Evolutionary conservation across 2,888 invertebrate genomes (phyloP).

Genomic region (Yponomeuta sedellus): DNA sequence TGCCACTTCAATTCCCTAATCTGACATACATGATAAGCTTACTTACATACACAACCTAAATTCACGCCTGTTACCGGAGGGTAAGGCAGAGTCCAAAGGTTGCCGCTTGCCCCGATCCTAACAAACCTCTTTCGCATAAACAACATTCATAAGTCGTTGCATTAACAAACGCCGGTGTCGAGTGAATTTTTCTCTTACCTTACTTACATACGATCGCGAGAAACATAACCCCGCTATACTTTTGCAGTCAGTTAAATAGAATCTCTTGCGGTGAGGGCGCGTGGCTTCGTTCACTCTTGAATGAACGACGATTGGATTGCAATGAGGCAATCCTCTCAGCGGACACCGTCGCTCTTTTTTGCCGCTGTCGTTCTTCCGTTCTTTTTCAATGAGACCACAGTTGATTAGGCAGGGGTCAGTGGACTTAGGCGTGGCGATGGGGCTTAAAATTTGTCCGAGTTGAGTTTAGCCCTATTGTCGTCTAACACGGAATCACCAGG

Average conservation of each 20-base stretch:
- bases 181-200: too few species aligned
- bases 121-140: too few species aligned
- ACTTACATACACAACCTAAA: too few species aligned
- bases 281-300: not conserved
- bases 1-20: too few species aligned
- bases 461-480: not conserved
- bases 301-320: not conserved
- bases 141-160: too few species aligned
- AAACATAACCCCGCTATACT: slow-evolving; percentile 1
- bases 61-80: too few species aligned
- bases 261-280: not conserved
- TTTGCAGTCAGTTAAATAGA: not conserved
- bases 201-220: too few species aligned
- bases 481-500: too few species aligned
- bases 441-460: not conserved
- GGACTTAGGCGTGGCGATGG: not conserved
- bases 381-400: not conserved
- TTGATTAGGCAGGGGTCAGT: not conserved
- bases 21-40: too few species aligned
- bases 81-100: too few species aligned
- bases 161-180: too few species aligned
- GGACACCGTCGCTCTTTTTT: not conserved
- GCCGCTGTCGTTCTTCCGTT: not conserved
- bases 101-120: too few species aligned
- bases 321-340: not conserved